A percentile compares a stretch with the other conserved stretches of the same genome.
Evolutionary conservation across 2,888 invertebrate genomes (phyloP).

Genomic region (Emmelina monodactyla): DNA sequence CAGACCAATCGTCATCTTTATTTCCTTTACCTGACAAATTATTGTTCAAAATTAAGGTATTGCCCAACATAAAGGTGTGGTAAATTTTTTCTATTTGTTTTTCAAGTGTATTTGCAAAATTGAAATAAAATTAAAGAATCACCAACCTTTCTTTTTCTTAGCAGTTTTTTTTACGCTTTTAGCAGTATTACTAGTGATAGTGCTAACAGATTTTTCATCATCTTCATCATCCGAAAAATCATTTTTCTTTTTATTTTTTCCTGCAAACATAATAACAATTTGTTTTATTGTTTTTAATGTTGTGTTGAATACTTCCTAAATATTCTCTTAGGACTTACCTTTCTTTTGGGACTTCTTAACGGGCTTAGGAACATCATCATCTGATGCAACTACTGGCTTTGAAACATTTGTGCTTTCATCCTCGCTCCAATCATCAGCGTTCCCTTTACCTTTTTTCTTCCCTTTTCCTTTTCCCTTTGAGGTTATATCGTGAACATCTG

Average conservation of each 20-base stretch:
- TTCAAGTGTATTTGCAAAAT: not conserved
- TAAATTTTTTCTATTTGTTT: no score
- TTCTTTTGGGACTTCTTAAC: constrained; percentile 63
- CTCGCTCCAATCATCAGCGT: constrained; percentile 51
- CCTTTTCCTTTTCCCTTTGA: constrained; percentile 59
- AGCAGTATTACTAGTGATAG: constrained; percentile 27
- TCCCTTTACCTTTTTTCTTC: constrained; percentile 55
- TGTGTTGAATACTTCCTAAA: not conserved
- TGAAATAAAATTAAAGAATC: not conserved
- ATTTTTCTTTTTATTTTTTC: constrained; percentile 46
- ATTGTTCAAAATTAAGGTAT: no score
- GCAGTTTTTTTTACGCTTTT: constrained; percentile 33
- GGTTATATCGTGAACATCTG: constrained; percentile 50
- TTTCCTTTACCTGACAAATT: constrained; percentile 52
- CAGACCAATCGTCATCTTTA: constrained; percentile 64
- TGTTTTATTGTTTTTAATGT: not conserved
- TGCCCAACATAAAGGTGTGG: no score
- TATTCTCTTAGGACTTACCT: constrained; percentile 25
- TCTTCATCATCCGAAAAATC: constrained; percentile 51
- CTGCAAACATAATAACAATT: constrained; percentile 20
- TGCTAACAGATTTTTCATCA: constrained; percentile 42
- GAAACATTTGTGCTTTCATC: constrained; percentile 36
- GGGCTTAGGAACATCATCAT: constrained; percentile 44
- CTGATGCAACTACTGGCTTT: constrained; percentile 33
- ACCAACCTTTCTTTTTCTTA: constrained; percentile 55